Evolutionary conservation across 1,140 invertebrate genomes (phyloP).

Genomic region (Diplogasteroides magnus): DNA sequence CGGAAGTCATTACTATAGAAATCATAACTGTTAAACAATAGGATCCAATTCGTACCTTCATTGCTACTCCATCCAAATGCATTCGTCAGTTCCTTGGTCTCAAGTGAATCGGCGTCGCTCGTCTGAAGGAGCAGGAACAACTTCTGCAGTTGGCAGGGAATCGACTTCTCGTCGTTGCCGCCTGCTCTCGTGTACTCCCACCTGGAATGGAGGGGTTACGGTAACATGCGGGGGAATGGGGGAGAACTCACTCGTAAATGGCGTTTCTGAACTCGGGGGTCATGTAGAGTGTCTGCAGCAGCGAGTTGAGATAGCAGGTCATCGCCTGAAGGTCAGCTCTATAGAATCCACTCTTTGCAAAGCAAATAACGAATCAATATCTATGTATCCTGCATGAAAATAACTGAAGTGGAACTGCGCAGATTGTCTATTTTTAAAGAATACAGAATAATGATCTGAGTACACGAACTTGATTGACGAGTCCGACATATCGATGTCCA

Average conservation of each 20-base stretch:
- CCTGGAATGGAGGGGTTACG: slow-evolving; percentile 63
- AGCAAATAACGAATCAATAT: too few relatives aligned
- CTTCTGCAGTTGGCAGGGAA: slow-evolving; percentile 80
- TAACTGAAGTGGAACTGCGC: too few relatives aligned
- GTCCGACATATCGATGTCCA: slow-evolving; percentile 67
- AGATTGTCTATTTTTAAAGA: too few relatives aligned
- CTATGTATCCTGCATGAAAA: too few relatives aligned
- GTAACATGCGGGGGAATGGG: not conserved
- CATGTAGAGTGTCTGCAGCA: slow-evolving; percentile 83
- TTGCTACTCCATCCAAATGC: slow-evolving; percentile 87
- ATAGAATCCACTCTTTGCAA: too few relatives aligned
- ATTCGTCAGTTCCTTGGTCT: slow-evolving; percentile 78
- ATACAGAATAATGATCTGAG: not conserved
- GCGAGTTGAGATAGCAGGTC: slow-evolving; percentile 86
- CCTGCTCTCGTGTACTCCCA: slow-evolving; percentile 65
- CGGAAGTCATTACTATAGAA: too few relatives aligned
- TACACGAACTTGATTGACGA: slow-evolving; percentile 72
- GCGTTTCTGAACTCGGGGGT: slow-evolving; percentile 90
- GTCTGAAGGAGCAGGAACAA: slow-evolving; percentile 80
- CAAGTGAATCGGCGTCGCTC: slow-evolving; percentile 63
- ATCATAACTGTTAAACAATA: too few relatives aligned
- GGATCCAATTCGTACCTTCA: slow-evolving; percentile 62
- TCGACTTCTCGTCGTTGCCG: slow-evolving; percentile 61
- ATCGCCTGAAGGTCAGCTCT: slow-evolving; percentile 70
- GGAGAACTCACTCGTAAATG: slow-evolving; percentile 66